A percentile compares a stretch with the other conserved stretches of the same genome.
Conservation (phyloP, 1,140 invertebrate genomes). For the Drosophila serrata region DNA sequence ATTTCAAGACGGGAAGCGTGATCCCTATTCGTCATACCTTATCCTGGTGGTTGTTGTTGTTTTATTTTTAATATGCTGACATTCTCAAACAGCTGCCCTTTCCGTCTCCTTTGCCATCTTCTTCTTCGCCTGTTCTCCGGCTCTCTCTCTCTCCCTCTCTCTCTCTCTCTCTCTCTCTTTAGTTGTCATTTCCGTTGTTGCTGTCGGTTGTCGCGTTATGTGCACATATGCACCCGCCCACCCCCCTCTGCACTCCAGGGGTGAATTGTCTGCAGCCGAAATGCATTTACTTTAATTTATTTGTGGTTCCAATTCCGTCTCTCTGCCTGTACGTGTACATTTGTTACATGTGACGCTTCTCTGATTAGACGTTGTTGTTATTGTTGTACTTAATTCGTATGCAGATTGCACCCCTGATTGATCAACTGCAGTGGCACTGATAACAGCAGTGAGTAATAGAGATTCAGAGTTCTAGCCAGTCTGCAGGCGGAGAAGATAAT, state of each 20-base stretch:
- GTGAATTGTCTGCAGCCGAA: constrained; percentile 47
- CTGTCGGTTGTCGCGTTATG: constrained; percentile 24
- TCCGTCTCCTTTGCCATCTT: constrained; percentile 12
- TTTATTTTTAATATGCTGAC: constrained; percentile 57
- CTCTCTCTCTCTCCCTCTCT: constrained; percentile 35
- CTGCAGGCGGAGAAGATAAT: too few relatives aligned
- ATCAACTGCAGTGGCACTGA: constrained; percentile 30
- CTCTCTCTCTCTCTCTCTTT: constrained; percentile 32
- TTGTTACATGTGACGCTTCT: constrained; percentile 31
- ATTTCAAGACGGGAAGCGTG: constrained; percentile 15
- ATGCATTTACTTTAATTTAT: constrained; percentile 64
- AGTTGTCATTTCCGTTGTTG: constrained; percentile 65
- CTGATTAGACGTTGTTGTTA: constrained; percentile 30
- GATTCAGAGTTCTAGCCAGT: neutral
- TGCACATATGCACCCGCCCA: constrained; percentile 4
- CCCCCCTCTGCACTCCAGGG: constrained; percentile 27
- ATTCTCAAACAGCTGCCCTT: constrained; percentile 58
- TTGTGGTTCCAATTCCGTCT: constrained; percentile 42
- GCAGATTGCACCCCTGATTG: constrained; percentile 25
- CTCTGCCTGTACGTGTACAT: neutral
- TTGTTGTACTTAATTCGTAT: constrained; percentile 20
- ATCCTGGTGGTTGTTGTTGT: constrained; percentile 56
- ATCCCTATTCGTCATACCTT: constrained; percentile 11
- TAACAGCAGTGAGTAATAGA: neutral
- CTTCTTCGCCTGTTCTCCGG: constrained; percentile 5